Percentiles rank a stretch among this genome's conserved stretches.
Evolutionary conservation across 2,113 vertebrate species (phyloP).

Genomic region (Corydoras sp.): DNA sequence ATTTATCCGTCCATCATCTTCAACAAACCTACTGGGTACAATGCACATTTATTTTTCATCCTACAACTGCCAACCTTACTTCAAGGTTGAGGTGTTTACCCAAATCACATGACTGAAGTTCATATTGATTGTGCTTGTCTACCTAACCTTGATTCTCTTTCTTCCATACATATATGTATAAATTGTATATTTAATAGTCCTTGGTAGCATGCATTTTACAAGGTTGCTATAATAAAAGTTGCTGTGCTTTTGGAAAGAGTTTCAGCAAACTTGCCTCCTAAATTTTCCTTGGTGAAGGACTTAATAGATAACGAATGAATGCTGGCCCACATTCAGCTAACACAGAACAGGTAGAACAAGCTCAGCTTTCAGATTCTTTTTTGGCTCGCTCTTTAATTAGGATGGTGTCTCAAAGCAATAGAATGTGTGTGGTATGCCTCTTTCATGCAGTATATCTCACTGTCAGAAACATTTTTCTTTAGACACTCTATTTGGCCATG

Average conservation of each 20-base stretch:
- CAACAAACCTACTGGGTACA: neutral
- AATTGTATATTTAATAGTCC: neutral
- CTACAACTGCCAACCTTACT: neutral
- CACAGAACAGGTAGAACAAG: neutral
- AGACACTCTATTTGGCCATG: neutral
- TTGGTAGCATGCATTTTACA: neutral
- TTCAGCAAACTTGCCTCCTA: neutral
- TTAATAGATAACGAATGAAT: constrained; percentile 4
- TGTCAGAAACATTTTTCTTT: neutral
- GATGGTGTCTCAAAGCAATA: neutral
- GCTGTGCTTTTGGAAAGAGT: neutral
- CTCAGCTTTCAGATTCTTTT: neutral
- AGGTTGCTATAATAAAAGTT: neutral
- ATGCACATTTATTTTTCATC: neutral
- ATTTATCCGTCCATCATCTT: neutral
- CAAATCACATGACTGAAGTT: neutral
- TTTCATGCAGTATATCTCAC: constrained; percentile 5
- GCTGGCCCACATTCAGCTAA: neutral
- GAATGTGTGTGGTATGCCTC: neutral
- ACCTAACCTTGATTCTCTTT: constrained; percentile 2
- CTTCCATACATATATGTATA: neutral
- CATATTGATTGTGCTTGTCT: constrained; percentile 16
- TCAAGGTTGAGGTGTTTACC: constrained; percentile 1
- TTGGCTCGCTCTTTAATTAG: constrained; percentile 15
- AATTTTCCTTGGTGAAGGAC: neutral